These are phyloP conservation scores for Ormia ochracea DNA, from an alignment of 2,888 invertebrate species.

Conservation along the genomic window DNA sequence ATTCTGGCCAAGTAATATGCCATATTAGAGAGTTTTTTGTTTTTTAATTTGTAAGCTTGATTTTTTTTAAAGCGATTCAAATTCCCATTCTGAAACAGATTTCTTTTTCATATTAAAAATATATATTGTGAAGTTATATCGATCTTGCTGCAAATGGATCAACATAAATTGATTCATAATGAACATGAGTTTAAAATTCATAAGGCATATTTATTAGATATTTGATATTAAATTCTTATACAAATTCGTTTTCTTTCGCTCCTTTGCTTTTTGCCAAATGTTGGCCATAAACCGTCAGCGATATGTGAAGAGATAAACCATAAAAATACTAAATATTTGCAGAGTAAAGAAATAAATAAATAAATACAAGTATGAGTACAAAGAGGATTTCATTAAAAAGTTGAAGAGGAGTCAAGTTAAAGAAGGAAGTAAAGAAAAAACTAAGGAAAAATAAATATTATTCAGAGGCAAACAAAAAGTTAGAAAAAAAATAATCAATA, in stretches of 20 bases:
- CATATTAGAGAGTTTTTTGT: too few relatives aligned
- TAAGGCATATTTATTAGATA: conserved; percentile 44
- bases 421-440: too few relatives aligned
- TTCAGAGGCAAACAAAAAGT: too few relatives aligned
- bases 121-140: too few relatives aligned
- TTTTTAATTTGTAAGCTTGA: too few relatives aligned
- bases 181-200: conserved; percentile 34
- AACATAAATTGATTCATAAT: not conserved
- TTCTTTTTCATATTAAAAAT: too few relatives aligned
- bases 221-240: conserved; percentile 11
- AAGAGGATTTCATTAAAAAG: not conserved
- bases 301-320: conserved; percentile 16
- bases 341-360: not conserved
- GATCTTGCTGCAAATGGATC: not conserved
- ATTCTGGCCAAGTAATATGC: too few relatives aligned
- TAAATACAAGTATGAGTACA: not conserved
- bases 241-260: not conserved
- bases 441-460: too few relatives aligned
- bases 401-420: too few relatives aligned
- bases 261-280: not conserved
- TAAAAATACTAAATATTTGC: not conserved
- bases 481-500: too few relatives aligned
- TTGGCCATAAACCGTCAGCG: not conserved
- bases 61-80: too few relatives aligned
- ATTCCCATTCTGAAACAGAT: too few relatives aligned